Conservation (phyloP, 2,888 invertebrate genomes). For the Eristalis intricaria region DNA sequence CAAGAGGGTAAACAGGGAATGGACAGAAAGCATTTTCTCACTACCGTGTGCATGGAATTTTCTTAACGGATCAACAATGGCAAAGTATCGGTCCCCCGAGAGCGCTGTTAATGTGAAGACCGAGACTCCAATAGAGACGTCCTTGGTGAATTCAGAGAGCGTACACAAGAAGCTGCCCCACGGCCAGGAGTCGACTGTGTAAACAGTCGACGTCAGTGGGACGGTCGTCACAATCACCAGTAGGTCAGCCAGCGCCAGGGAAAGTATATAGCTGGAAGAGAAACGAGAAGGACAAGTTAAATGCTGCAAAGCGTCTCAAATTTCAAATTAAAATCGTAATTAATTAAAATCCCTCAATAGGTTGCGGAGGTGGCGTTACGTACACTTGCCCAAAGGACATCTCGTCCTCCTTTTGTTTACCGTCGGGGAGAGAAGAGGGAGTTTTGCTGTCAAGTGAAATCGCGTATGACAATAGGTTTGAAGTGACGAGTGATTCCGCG, state of each 20-base stretch:
- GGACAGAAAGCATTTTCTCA: background rate
- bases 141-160: slow-evolving; percentile 91
- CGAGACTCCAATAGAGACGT: slow-evolving; percentile 95
- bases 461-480: background rate
- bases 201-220: slow-evolving; percentile 92
- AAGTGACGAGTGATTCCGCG: slow-evolving; percentile 1
- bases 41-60: slow-evolving; percentile 84
- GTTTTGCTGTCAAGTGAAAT: background rate
- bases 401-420: background rate
- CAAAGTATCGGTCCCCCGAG: slow-evolving; percentile 94
- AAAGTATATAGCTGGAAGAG: slow-evolving; percentile 88
- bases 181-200: slow-evolving; percentile 94
- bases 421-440: background rate
- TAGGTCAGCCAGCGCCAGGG: slow-evolving; percentile 91
- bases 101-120: slow-evolving; percentile 96
- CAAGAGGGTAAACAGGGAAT: background rate
- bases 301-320: background rate
- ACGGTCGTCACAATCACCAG: slow-evolving; percentile 91
- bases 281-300: background rate
- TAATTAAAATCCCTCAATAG: background rate
- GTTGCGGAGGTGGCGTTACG: background rate
- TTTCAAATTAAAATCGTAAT: slow-evolving; percentile 17
- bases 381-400: background rate
- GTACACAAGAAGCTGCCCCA: slow-evolving; percentile 92
- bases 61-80: slow-evolving; percentile 94